These are phyloP conservation scores for Mohoua ochrocephala DNA, from an alignment of 2,113 vertebrate genomes.

Conservation along the genomic window DNA sequence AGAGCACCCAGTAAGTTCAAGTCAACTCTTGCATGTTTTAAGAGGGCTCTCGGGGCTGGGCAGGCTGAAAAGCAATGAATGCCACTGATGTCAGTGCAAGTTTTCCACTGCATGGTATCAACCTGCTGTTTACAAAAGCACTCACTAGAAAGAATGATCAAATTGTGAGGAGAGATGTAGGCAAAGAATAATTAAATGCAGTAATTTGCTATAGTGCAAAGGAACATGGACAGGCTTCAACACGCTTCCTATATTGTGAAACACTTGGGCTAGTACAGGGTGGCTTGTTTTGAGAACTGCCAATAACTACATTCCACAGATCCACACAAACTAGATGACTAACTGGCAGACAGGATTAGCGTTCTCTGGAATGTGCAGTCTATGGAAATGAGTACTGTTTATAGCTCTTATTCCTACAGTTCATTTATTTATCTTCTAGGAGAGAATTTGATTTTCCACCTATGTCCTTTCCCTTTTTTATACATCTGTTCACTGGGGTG, in stretches of 20 bases:
- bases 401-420: background rate
- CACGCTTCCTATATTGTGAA: slow-evolving; percentile 18
- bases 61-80: background rate
- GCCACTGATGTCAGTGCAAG: background rate
- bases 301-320: slow-evolving; percentile 38
- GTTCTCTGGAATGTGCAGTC: background rate
- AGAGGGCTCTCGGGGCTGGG: background rate
- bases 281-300: slow-evolving; percentile 11
- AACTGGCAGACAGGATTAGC: background rate
- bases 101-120: background rate
- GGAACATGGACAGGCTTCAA: background rate
- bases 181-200: slow-evolving; percentile 19
- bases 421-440: background rate
- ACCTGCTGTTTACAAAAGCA: background rate
- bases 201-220: background rate
- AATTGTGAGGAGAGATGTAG: background rate
- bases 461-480: background rate
- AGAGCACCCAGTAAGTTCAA: background rate
- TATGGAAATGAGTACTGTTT: background rate
- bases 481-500: background rate
- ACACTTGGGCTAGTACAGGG: background rate
- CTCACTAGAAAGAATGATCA: background rate
- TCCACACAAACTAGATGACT: background rate
- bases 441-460: background rate
- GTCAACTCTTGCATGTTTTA: background rate